These are phyloP conservation scores for Bostrychus sinensis DNA, from an alignment of 2,113 vertebrate genomes.

Conservation along the genomic window DNA sequence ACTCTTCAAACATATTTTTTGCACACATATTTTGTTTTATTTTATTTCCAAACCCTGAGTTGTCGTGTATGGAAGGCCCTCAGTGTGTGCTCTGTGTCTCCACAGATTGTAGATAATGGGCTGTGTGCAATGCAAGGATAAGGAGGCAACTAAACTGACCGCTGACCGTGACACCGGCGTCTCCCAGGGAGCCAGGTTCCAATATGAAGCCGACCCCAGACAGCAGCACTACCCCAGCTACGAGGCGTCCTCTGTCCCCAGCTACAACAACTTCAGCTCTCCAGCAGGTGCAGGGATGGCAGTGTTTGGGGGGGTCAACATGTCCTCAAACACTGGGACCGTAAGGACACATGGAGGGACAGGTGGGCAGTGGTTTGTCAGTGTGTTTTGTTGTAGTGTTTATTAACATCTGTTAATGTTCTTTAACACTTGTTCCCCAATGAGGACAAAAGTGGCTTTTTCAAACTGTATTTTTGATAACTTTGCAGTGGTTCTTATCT, in stretches of 20 bases:
- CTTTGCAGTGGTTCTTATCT: too few relatives aligned
- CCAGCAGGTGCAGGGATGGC: constrained; percentile 88
- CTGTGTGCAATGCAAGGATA: constrained; percentile 99
- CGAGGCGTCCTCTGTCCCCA: constrained; percentile 91
- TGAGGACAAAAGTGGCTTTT: too few relatives aligned
- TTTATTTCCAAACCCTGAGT: too few relatives aligned
- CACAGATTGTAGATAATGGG: constrained; percentile 96
- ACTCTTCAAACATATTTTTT: too few relatives aligned
- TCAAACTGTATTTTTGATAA: too few relatives aligned
- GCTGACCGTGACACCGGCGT: constrained; percentile 87
- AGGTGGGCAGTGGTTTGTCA: constrained; percentile 73
- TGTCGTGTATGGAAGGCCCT: too few relatives aligned
- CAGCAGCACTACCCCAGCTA: constrained; percentile 92
- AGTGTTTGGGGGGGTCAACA: constrained; percentile 92
- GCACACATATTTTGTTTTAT: too few relatives aligned
- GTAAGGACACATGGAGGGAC: constrained; percentile 91
- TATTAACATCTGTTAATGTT: too few relatives aligned
- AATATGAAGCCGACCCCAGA: constrained; percentile 92
- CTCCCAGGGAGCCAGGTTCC: constrained; percentile 89
- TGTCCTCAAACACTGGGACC: constrained; percentile 90
- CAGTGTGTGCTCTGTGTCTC: constrained; percentile 9
- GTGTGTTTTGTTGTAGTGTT: background rate
- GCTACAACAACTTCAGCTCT: constrained; percentile 94
- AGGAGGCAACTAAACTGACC: constrained; percentile 95
- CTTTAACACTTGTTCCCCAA: too few relatives aligned